Evolutionary conservation across 1,140 invertebrate species (phyloP).

Genomic region (Babylonia areolata): DNA sequence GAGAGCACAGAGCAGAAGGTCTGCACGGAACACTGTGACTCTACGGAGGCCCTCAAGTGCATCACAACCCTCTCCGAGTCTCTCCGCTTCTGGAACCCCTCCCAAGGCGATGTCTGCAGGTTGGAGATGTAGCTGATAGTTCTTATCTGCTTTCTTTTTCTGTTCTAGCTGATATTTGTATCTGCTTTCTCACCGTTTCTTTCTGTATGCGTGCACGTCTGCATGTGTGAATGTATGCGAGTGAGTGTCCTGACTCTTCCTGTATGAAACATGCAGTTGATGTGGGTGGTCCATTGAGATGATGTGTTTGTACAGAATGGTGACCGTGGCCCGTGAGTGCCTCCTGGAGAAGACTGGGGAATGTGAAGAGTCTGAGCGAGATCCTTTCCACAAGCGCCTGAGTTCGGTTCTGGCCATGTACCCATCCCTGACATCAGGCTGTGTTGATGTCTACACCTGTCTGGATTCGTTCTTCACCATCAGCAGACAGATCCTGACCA

Average conservation of each 20-base stretch:
- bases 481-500: not conserved
- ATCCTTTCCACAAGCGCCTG: not conserved
- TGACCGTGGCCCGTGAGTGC: not conserved
- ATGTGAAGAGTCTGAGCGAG: not conserved
- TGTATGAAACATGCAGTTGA: not conserved
- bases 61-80: not conserved
- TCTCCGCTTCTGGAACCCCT: not conserved
- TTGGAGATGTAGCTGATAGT: not conserved
- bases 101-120: not conserved
- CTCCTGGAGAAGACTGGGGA: not conserved
- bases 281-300: not conserved
- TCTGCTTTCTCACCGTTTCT: not conserved
- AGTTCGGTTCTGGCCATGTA: not conserved
- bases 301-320: not conserved
- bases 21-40: not conserved
- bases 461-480: not conserved
- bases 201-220: not conserved
- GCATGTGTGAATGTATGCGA: not conserved
- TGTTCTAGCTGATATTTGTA: too few relatives aligned
- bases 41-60: not conserved
- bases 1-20: not conserved
- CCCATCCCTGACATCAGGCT: not conserved
- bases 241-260: too few relatives aligned
- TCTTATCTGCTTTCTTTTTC: too few relatives aligned
- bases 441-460: not conserved